A percentile compares a stretch with the other conserved stretches of the same genome.
Conservation (phyloP, 2,888 invertebrate species). For the Orthonychiurus folsomi region DNA sequence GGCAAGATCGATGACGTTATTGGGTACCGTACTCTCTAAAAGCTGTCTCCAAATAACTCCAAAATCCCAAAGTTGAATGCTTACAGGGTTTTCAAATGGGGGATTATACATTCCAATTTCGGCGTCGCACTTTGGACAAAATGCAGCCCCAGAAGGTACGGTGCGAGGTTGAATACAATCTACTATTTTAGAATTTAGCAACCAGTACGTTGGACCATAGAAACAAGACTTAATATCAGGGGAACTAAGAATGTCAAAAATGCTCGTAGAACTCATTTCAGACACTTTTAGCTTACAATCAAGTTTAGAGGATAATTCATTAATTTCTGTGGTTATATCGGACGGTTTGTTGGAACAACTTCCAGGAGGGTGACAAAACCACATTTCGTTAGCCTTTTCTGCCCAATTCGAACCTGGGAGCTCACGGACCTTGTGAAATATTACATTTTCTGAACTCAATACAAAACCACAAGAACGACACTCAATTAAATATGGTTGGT, state of each 20-base stretch:
- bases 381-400: slow-evolving; percentile 49
- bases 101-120: slow-evolving; percentile 32
- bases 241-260: slow-evolving; percentile 28
- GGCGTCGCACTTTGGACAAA: slow-evolving; percentile 24
- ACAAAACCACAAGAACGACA: slow-evolving; percentile 45
- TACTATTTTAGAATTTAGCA: slow-evolving; percentile 48
- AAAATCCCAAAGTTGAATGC: slow-evolving; percentile 34
- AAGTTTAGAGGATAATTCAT: slow-evolving; percentile 40
- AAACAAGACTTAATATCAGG: slow-evolving; percentile 49
- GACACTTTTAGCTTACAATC: slow-evolving; percentile 38
- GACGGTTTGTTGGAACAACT: background rate
- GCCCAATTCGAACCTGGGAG: slow-evolving; percentile 54
- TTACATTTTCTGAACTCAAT: slow-evolving; percentile 42
- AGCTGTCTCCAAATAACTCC: slow-evolving; percentile 25
- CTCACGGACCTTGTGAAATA: slow-evolving; percentile 54
- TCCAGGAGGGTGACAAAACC: slow-evolving; percentile 55
- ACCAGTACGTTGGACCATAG: slow-evolving; percentile 52
- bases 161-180: slow-evolving; percentile 15
- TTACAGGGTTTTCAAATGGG: slow-evolving; percentile 23
- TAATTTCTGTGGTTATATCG: background rate
- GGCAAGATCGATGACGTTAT: background rate
- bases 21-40: background rate
- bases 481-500: slow-evolving; percentile 26
- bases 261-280: background rate
- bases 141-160: slow-evolving; percentile 11